Conservation (phyloP, 2,888 invertebrate species). For the Philhelius pedissequus region DNA sequence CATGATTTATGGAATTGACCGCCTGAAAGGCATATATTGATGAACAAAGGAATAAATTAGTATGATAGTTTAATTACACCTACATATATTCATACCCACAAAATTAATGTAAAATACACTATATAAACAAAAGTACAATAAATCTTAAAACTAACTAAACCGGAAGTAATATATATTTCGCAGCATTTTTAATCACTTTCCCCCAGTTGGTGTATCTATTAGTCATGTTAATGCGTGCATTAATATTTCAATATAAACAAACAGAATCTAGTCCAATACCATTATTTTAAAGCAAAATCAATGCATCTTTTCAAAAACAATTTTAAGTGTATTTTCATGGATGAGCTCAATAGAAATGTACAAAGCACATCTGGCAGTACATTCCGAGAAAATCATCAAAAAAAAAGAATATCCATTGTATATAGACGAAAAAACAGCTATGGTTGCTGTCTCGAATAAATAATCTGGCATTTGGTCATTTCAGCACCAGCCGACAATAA, state of each 20-base stretch:
- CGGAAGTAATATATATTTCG: not conserved
- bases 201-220: not conserved
- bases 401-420: not conserved
- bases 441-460: slow-evolving; percentile 43
- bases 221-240: slow-evolving; percentile 2
- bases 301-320: not conserved
- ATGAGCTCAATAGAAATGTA: slow-evolving; percentile 44
- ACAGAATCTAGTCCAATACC: slow-evolving; percentile 14
- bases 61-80: too few relatives aligned
- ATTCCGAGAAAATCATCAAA: not conserved
- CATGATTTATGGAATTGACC: too few relatives aligned
- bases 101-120: too few relatives aligned
- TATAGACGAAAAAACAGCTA: slow-evolving; percentile 18
- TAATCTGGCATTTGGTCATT: slow-evolving; percentile 62
- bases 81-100: too few relatives aligned
- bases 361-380: slow-evolving; percentile 32
- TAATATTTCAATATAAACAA: not conserved
- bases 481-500: slow-evolving; percentile 51
- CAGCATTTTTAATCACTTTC: not conserved
- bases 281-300: not conserved
- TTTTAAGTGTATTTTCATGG: slow-evolving; percentile 43
- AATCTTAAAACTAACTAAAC: not conserved
- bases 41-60: too few relatives aligned
- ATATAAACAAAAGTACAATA: too few relatives aligned
- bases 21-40: too few relatives aligned